Conservation (phyloP, 1,140 invertebrate species). For the Alviniconcha marisindica region DNA sequence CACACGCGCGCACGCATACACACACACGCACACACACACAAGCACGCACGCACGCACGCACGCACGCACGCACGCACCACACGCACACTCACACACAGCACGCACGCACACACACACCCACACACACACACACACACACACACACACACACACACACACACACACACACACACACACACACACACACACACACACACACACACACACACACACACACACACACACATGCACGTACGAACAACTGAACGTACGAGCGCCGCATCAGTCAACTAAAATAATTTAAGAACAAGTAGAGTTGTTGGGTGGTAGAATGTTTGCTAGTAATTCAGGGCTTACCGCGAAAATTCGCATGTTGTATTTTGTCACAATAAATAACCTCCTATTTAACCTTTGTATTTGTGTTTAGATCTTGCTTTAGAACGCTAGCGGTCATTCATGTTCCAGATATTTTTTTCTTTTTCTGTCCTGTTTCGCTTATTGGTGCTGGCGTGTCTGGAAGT, state of each 20-base stretch:
- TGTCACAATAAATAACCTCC: too few relatives aligned
- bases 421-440: too few relatives aligned
- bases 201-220: conserved; percentile 17
- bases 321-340: too few relatives aligned
- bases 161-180: conserved; percentile 28
- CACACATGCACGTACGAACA: conserved; percentile 13
- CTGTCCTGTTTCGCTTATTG: too few relatives aligned
- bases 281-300: too few relatives aligned
- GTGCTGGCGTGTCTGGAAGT: too few relatives aligned
- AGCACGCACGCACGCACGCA: background rate
- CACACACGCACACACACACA: conserved; percentile 13
- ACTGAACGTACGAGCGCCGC: background rate
- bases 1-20: background rate
- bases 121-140: background rate
- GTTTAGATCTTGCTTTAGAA: too few relatives aligned
- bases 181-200: conserved; percentile 25
- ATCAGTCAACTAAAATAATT: too few relatives aligned
- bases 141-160: background rate
- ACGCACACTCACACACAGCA: background rate
- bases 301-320: too few relatives aligned
- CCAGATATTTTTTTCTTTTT: too few relatives aligned
- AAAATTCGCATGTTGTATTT: too few relatives aligned
- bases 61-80: background rate
- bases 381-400: too few relatives aligned
- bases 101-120: conserved; percentile 17